Base-by-base conservation (phyloP, 2,888 invertebrate species). In the Amphipoea lucens region DNA sequence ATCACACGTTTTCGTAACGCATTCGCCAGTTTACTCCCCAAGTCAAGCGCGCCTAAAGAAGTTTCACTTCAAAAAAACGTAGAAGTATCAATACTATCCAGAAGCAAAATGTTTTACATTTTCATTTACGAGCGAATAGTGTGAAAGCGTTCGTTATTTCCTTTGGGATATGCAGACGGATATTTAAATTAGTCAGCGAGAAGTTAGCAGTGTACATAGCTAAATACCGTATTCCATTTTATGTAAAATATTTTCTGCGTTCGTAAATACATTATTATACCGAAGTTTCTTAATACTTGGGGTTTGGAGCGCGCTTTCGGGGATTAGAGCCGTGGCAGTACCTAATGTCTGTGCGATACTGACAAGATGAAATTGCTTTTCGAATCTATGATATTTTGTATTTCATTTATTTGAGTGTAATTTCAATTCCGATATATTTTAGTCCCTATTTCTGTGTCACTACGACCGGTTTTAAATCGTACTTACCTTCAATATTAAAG, bases 121-220 rank as follows among this genome's bases (percentile, higher is more conserved):
- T 82, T 69, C 72, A 85, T 85, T 79, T 73, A 42, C 60, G 45
- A 62, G 57, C 65, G 63, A 78, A 78, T 84, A 86, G 84, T 86
- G 73, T 69, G 62, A 84, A 84, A 70, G 67, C 76, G 57, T 78
- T 66, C 74, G 80, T 81, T 78, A 86, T 86, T 86, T 86, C 86
- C 86, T 81, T 42, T 0, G 81, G 76, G 86, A 86, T 48, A 81
- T 63, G 60, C 76, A 73, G 78, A 73, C 76, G 67, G 75, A 84
- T 81, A 81, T 85, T 86, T 78, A 86, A 86, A 86, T 84, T 84
- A 84, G 84, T 76, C 75, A 69, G 76, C 76, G 78, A 83, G 68
- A 81, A 85, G 80, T 85, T 80, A 65, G 63, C 63, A 40, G 65
- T 67, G 76, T 73, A 80, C 45, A 75, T 57, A 69, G 71, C 83